Conservation (phyloP, 2,113 vertebrate species). For the Eonycteris spelaea region DNA sequence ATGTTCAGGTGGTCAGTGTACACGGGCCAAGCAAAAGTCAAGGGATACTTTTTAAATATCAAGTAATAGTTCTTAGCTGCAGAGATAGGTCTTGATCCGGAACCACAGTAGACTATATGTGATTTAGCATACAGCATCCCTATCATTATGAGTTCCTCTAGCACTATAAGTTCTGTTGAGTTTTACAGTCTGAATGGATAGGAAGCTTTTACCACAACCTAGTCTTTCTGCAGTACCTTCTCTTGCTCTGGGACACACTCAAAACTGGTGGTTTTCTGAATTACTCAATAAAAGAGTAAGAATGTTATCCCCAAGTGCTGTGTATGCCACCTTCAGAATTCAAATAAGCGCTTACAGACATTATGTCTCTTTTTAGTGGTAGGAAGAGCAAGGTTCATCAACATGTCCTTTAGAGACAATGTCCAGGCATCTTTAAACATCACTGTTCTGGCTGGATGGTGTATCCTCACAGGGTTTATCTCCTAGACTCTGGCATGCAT, state of each 20-base stretch:
- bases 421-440: neutral
- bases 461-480: neutral
- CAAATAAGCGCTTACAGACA: neutral
- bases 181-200: neutral
- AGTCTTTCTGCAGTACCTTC: neutral
- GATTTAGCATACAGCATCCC: neutral
- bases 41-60: neutral
- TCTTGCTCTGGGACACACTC: neutral
- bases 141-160: neutral
- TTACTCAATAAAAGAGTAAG: neutral
- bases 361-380: neutral
- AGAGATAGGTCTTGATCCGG: neutral
- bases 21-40: neutral
- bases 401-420: neutral
- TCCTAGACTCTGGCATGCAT: neutral
- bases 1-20: neutral
- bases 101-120: neutral
- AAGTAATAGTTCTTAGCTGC: neutral
- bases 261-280: neutral
- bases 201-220: neutral
- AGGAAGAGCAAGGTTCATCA: neutral
- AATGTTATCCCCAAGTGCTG: neutral
- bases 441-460: neutral
- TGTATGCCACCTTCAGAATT: neutral
- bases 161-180: accelerated